Base-by-base conservation (phyloP, 2,797 vertebrate genomes). In the Lithobates sylvaticus region DNA sequence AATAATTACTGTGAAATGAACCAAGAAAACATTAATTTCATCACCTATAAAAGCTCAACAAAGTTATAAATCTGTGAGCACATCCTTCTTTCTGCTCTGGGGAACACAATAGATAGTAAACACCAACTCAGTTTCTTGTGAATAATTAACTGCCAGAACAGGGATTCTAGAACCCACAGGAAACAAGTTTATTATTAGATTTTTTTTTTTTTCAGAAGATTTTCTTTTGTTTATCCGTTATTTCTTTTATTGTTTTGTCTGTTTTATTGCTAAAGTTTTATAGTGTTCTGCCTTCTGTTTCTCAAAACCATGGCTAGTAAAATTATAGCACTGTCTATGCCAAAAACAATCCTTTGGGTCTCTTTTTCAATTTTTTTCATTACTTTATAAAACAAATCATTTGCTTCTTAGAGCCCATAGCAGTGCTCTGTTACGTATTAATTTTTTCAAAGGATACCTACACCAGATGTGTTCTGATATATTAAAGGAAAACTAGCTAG, bases 221-320 rank as follows among this genome's bases (percentile, higher is more conserved):
- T 83, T 67, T 36, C 72, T 81, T 73, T 78, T 87, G 69, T 78
- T 87, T 87, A 84, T 83, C 70, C 58, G 69, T 84, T 84, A 79
- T 84, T 87, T 84, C 81, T 83, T 87, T 87, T 84, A 87, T 84
- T 79, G 86, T 87, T 82, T 83, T 87, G 86, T 87, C 81, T 87
- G 81, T 84, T 87, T 87, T 83, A 87, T 87, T 87, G 78, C 81
- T 84, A 68, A 74, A 84, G 42, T 80, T 87, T 84, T 87, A 87
- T 78, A 74, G 86, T 79, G 58, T 58, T 84, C 82, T 39, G 76
- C 86, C 81, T 83, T 87, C 81, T 87, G 86, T 84, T 87, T 54
- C 86, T 79, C 81, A 75, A 67, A 83, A 74, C 42, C 76, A 58
- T n/a, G 58, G 81, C 86, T 87, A 79, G 76, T 87, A 73, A 84